These are phyloP conservation scores for Falco columbarius DNA, from an alignment of 2,797 vertebrate species.

Conservation along the genomic window DNA sequence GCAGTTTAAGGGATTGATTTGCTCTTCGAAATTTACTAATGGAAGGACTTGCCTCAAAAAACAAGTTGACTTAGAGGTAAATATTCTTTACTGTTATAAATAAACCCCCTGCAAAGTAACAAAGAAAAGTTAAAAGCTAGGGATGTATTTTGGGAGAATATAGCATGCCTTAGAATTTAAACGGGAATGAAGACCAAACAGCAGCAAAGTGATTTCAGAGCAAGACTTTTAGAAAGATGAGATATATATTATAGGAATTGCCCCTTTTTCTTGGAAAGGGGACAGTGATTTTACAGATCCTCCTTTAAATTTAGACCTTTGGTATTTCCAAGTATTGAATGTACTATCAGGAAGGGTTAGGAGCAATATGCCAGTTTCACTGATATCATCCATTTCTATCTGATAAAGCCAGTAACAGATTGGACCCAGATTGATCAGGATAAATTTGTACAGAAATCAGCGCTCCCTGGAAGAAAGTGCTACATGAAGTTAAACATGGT, in stretches of 20 bases:
- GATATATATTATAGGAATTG: background rate
- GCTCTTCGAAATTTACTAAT: slow-evolving; percentile 22
- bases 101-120: background rate
- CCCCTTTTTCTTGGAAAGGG: background rate
- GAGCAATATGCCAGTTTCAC: background rate
- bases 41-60: background rate
- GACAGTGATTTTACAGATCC: background rate
- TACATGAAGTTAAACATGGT: background rate
- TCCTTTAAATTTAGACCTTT: slow-evolving; percentile 36
- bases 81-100: background rate
- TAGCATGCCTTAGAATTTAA: background rate
- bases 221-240: background rate
- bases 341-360: background rate
- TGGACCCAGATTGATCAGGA: slow-evolving; percentile 27
- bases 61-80: background rate
- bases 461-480: background rate
- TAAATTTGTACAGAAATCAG: background rate
- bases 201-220: background rate
- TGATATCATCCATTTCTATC: slow-evolving; percentile 8
- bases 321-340: slow-evolving; percentile 20
- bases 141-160: background rate
- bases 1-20: slow-evolving; percentile 11
- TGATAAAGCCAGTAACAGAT: slow-evolving; percentile 43
- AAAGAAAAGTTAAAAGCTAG: background rate
- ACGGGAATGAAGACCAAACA: background rate